phyloP scores from a whole-genome alignment of 2,888 invertebrate species.

The Germaria angustata region DNA sequence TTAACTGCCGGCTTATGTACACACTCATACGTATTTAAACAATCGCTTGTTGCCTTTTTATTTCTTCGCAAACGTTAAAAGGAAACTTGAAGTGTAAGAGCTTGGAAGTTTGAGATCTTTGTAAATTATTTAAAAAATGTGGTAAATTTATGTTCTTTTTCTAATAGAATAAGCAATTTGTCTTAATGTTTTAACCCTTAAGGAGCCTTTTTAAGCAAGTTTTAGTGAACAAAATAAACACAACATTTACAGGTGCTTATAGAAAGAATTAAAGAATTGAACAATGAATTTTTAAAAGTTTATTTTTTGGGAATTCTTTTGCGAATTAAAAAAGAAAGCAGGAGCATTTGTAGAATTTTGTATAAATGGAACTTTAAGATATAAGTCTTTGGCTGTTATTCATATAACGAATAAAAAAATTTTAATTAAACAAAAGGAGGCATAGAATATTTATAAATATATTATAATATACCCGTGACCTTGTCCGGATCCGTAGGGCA shows the following conservation, averaged over 20 bases:
- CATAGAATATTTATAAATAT: too few relatives aligned
- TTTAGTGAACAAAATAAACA: neutral
- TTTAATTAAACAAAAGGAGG: too few relatives aligned
- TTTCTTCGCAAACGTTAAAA: neutral
- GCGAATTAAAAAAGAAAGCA: too few relatives aligned
- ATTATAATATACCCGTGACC: too few relatives aligned
- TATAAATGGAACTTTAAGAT: too few relatives aligned
- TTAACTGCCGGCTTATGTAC: conserved; percentile 25
- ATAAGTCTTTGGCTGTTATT: too few relatives aligned
- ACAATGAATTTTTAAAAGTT: neutral
- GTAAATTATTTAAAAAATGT: conserved; percentile 63
- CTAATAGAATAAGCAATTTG: conserved; percentile 46
- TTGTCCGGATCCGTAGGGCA: too few relatives aligned
- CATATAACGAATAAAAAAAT: too few relatives aligned
- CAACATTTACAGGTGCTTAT: conserved; percentile 1
- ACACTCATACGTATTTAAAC: neutral
- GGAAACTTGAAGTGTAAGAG: neutral
- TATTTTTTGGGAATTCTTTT: neutral
- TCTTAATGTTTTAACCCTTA: conserved; percentile 24
- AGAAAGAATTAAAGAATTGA: neutral
- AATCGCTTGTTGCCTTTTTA: conserved; percentile 13
- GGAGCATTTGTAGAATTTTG: too few relatives aligned
- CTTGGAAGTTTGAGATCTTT: conserved; percentile 36
- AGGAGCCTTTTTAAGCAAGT: neutral
- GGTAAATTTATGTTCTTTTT: conserved; percentile 62